Evolutionary conservation across 2,797 vertebrate species (phyloP).

Genomic region (Emydoidea blandingii): DNA sequence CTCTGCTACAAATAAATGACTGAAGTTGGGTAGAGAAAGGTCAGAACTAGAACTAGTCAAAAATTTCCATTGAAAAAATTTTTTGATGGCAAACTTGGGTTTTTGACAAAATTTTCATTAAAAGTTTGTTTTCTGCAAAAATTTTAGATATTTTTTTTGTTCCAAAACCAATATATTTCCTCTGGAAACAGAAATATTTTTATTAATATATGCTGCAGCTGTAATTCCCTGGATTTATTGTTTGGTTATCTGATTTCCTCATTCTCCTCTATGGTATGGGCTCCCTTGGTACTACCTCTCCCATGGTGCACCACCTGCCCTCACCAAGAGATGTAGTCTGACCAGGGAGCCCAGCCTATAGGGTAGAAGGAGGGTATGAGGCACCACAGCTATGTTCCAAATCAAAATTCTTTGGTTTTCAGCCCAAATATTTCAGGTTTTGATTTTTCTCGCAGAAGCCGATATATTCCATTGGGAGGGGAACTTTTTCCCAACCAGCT

Average conservation of each 20-base stretch:
- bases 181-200: background rate
- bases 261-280: background rate
- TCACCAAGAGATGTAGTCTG: no score
- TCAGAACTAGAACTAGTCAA: background rate
- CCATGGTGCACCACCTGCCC: background rate
- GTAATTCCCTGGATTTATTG: background rate
- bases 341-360: no score
- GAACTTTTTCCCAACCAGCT: background rate
- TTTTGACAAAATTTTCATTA: background rate
- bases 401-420: background rate
- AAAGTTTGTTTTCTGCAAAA: background rate
- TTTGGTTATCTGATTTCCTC: background rate
- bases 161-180: background rate
- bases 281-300: background rate
- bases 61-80: background rate
- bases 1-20: background rate
- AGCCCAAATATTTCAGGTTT: background rate
- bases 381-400: background rate
- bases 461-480: background rate
- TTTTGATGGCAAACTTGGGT: background rate
- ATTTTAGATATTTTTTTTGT: background rate
- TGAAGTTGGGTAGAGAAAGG: accelerated
- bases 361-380: background rate
- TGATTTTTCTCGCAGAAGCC: background rate
- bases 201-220: no score